Conservation (phyloP, 2,797 vertebrate genomes). For the Holocentrus rufus region DNA sequence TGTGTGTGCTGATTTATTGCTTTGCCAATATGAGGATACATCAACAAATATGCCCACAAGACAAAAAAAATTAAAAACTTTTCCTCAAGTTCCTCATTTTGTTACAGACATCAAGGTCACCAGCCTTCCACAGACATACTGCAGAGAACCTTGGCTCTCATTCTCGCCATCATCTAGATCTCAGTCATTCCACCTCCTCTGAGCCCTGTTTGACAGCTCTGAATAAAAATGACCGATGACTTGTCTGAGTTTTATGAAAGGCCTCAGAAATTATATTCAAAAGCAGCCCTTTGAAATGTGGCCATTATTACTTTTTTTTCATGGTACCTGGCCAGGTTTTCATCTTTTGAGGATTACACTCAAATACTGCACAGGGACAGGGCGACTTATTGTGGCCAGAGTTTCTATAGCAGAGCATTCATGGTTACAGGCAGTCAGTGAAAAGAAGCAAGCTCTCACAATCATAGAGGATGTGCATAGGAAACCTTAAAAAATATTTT, state of each 20-base stretch:
- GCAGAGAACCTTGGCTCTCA: not conserved
- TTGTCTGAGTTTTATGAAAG: constrained; percentile 26
- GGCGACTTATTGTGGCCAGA: not conserved
- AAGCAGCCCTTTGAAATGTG: constrained; percentile 24
- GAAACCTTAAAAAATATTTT: not conserved
- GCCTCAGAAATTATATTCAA: constrained; percentile 37
- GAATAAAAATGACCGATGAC: not conserved
- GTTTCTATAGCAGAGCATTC: constrained; percentile 10
- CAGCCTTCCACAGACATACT: constrained; percentile 10
- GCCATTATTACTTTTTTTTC: constrained; percentile 2
- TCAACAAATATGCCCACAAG: not conserved
- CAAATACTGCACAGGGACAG: not conserved
- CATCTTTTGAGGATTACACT: constrained; percentile 5
- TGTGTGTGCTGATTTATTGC: no score
- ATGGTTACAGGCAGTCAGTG: not conserved
- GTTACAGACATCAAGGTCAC: constrained; percentile 6
- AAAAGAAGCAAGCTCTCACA: not conserved
- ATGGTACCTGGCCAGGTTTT: not conserved
- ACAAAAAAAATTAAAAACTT: not conserved
- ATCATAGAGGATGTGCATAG: not conserved
- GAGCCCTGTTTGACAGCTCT: constrained; percentile 9
- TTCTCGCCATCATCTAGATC: not conserved
- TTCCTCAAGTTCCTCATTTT: not conserved
- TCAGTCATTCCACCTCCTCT: constrained; percentile 6
- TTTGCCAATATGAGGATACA: no score